Conservation (phyloP, 2,797 vertebrate genomes). For the Pangasius mekongensis region DNA sequence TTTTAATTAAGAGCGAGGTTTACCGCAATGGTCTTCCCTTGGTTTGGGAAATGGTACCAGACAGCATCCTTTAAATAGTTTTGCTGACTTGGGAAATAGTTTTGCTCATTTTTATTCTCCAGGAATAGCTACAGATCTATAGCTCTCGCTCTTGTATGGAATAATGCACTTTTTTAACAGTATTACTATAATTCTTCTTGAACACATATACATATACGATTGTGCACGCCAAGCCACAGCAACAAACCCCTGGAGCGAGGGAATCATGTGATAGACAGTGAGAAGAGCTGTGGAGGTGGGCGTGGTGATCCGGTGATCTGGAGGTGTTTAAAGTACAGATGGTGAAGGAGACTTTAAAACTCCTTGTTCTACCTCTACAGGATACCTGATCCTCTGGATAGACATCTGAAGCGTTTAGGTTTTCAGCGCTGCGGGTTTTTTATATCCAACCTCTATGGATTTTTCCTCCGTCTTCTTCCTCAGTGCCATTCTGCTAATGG, state of each 20-base stretch:
- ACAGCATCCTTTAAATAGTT: constrained; percentile 37
- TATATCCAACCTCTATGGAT: constrained; percentile 49
- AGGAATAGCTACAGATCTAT: not conserved
- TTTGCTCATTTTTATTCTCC: not conserved
- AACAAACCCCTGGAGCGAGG: not conserved
- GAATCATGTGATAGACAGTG: no score
- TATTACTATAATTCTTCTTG: not conserved
- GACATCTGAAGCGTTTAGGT: constrained; percentile 14
- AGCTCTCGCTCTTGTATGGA: not conserved
- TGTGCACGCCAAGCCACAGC: not conserved
- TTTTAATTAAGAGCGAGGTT: constrained; percentile 65
- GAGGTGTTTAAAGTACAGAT: constrained; percentile 48
- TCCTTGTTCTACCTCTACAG: not conserved
- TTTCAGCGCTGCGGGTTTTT: not conserved
- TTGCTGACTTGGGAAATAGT: constrained; percentile 25
- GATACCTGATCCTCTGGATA: constrained; percentile 31
- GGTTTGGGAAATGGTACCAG: constrained; percentile 55
- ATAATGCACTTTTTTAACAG: not conserved
- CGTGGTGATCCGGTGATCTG: not conserved
- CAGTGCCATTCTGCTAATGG: constrained; percentile 52
- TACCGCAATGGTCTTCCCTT: constrained; percentile 63
- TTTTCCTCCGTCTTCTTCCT: constrained; percentile 54
- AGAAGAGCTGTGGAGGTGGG: not conserved
- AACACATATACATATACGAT: not conserved
- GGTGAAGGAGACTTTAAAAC: constrained; percentile 4